Evolutionary conservation across 2,113 vertebrate species (phyloP), one percentile per base, ranked within the genome.

Genomic region (Beaufortia kweichowensis): DNA sequence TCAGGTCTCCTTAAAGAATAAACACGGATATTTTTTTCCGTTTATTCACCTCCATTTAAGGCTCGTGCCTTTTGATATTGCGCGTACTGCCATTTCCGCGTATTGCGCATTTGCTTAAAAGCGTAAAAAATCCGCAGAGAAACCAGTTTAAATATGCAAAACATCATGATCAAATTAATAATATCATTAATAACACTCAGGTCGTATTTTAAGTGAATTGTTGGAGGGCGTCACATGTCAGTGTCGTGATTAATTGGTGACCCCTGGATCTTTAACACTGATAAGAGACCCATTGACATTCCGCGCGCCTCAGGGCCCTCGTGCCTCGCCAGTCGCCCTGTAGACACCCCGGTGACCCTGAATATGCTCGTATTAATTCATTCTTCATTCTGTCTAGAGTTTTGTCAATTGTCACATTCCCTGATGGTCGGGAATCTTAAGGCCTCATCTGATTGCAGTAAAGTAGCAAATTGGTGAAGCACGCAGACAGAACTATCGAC

Each of bases 171-270:
- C 19, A 53, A 21, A 53, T n/a, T 53, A 53, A 46, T 46, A 46
- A 46, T 14, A 46, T 14, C 11, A 28, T 72, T 72, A 29, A 60
- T 41, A 48, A 61, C 12, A 28, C 19, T 7, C 23, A 6, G 15
- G 21, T 41, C 33, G 28, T 61, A 41, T 81, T 77, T 56, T 50
- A 76, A 86, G 63, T 83, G 56, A 84, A 86, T 83, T 86, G 76
- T 81, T 80, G 82, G 85, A 87, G 91, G 85, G 90, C 89, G 91
- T 89, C 89, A 82, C 82, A 84, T 91, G 92, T 92, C 92, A 90
- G 77, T 73, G 71, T 69, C 48, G 81, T 91, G 93, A 94, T 91
- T 88, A 88, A 92, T 93, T 79, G 82, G 77, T 77, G 84, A 73
- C 74, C 82, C 82, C 84, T 82, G 86, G 89, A 90, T 90, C 81